Conservation (phyloP, 2,888 invertebrate species). For the Drosophila mimetica region DNA sequence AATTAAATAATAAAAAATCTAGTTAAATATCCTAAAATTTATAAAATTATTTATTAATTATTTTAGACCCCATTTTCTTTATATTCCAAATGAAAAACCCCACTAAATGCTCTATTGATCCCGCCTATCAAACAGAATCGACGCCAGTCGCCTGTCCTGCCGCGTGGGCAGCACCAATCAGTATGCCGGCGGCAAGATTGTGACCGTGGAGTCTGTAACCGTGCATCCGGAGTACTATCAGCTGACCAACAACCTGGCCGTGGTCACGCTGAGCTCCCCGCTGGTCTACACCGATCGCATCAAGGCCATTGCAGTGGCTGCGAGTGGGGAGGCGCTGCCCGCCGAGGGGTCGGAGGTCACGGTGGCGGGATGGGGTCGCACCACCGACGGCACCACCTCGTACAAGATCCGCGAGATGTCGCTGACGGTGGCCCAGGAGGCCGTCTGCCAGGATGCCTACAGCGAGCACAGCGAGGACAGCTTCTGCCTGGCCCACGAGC, state of each 20-base stretch:
- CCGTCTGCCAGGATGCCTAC: conserved; percentile 67
- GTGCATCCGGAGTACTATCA: conserved; percentile 69
- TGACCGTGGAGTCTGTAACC: conserved; percentile 53
- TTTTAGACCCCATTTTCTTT: no score
- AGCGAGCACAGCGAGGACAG: conserved; percentile 50
- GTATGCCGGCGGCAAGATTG: conserved; percentile 77
- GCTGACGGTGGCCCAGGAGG: conserved; percentile 56
- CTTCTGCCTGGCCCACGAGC: conserved; percentile 75
- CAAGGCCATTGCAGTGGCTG: conserved; percentile 62
- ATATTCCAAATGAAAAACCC: not conserved
- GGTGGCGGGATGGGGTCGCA: conserved; percentile 82
- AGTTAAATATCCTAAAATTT: no score
- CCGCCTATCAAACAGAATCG: no score
- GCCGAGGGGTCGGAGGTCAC: conserved; percentile 53
- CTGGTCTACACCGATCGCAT: conserved; percentile 68
- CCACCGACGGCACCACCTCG: conserved; percentile 54
- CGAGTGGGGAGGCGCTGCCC: conserved; percentile 45
- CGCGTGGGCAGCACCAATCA: conserved; percentile 83
- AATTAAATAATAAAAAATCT: no score
- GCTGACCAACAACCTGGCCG: conserved; percentile 77
- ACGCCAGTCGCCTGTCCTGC: conserved; percentile 54
- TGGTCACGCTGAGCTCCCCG: conserved; percentile 64
- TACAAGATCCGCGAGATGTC: conserved; percentile 67
- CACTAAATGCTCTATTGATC: no score
- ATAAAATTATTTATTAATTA: no score